These are phyloP conservation scores for Otocyon megalotis DNA, from an alignment of 2,113 vertebrate genomes.

Conservation along the genomic window DNA sequence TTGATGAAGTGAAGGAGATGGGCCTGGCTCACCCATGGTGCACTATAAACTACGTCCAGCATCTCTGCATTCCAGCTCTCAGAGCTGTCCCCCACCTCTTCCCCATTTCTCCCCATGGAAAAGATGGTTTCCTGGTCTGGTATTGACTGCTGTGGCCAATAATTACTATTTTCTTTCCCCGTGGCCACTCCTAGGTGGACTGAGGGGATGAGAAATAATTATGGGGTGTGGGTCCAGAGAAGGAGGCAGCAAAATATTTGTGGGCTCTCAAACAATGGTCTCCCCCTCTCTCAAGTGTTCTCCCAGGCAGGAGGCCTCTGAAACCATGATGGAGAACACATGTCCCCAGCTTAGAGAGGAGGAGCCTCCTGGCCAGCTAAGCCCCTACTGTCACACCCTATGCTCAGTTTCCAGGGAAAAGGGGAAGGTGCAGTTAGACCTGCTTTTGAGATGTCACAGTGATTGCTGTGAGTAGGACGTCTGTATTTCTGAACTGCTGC, in stretches of 20 bases:
- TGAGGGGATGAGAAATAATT: conserved; percentile 69
- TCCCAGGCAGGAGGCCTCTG: conserved; percentile 56
- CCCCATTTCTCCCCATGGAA: background rate
- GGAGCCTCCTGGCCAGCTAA: conserved; percentile 58
- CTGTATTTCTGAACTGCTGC: conserved; percentile 67
- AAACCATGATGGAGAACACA: conserved; percentile 72
- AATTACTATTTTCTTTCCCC: conserved; percentile 40
- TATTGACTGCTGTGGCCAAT: background rate
- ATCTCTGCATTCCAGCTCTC: background rate
- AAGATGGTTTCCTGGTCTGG: conserved; percentile 3
- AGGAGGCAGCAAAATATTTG: conserved; percentile 18
- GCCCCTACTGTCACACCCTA: conserved; percentile 62
- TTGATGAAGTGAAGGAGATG: background rate
- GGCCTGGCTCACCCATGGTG: fast-evolving
- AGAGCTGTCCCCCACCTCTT: background rate
- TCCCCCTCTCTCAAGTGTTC: conserved; percentile 59
- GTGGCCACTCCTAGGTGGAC: conserved; percentile 65
- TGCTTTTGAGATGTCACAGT: conserved; percentile 59
- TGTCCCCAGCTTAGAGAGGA: conserved; percentile 53
- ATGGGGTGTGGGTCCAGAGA: background rate
- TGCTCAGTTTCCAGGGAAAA: conserved; percentile 73
- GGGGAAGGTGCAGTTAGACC: background rate
- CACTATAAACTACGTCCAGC: fast-evolving
- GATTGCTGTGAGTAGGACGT: conserved; percentile 61
- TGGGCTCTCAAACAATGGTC: conserved; percentile 57